phyloP scores from a whole-genome alignment of 2,113 vertebrate genomes.

The Theristicus caerulescens region DNA sequence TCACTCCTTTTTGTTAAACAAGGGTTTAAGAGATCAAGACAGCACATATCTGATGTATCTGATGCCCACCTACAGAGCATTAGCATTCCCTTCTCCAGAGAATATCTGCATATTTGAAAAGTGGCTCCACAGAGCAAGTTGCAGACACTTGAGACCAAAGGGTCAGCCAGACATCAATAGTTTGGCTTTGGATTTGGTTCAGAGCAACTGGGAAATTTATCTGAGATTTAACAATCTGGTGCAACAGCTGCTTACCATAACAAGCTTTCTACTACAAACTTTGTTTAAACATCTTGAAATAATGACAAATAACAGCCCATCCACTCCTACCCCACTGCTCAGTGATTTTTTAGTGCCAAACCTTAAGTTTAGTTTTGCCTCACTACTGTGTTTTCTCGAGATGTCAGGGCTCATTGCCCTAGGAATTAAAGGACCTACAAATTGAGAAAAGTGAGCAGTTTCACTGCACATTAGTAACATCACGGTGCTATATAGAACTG shows the following conservation, averaged over 20 bases:
- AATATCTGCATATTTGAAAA: not conserved
- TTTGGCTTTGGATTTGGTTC: not conserved
- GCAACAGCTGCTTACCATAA: not conserved
- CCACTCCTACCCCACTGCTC: not conserved
- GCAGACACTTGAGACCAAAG: not conserved
- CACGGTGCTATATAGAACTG: accelerated
- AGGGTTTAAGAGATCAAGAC: not conserved
- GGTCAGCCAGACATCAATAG: not conserved
- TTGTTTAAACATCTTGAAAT: not conserved
- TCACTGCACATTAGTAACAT: not conserved
- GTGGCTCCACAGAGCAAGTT: not conserved
- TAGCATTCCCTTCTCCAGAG: not conserved
- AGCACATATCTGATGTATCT: not conserved
- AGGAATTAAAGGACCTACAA: not conserved
- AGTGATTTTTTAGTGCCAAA: not conserved
- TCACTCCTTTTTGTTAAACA: not conserved
- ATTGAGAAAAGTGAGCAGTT: not conserved
- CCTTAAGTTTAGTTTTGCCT: not conserved
- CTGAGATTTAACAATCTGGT: not conserved
- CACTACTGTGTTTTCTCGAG: not conserved
- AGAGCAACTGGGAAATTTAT: not conserved
- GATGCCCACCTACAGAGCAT: not conserved
- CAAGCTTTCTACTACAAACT: not conserved
- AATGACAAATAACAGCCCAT: not conserved
- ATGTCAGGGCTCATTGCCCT: not conserved